Percentiles rank a stretch among this genome's conserved stretches.
Evolutionary conservation across 2,113 vertebrate species (phyloP).

Genomic region (Cyphomyrus discorhynchus): DNA sequence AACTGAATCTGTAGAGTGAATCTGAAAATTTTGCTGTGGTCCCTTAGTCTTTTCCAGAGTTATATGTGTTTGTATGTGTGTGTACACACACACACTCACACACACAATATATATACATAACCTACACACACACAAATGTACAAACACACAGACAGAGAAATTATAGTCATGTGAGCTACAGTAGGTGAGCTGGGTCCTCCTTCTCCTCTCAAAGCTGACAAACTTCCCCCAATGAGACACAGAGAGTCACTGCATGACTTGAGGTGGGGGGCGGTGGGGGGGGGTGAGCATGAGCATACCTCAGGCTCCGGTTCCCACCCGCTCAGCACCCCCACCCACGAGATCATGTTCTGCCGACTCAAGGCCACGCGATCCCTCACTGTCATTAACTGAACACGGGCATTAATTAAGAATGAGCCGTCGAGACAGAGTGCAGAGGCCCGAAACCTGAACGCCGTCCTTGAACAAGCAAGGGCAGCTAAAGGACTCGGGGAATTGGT

Average conservation of each 20-base stretch:
- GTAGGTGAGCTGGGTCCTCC: neutral
- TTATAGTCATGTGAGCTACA: neutral
- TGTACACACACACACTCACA: neutral
- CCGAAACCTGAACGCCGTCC: neutral
- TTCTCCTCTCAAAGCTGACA: neutral
- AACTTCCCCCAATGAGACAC: neutral
- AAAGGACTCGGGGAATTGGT: neutral
- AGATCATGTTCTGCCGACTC: neutral
- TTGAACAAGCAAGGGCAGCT: slow-evolving; percentile 1
- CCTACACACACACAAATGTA: neutral
- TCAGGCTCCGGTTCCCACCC: neutral
- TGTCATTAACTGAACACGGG: slow-evolving; percentile 9
- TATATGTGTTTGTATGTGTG: neutral
- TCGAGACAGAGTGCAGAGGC: neutral
- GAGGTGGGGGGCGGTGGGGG: neutral
- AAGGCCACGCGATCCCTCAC: slow-evolving; percentile 9
- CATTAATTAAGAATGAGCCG: slow-evolving; percentile 23
- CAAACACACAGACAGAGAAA: neutral
- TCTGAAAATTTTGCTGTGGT: too few species aligned
- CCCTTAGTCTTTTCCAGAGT: too few species aligned
- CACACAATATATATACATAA: neutral
- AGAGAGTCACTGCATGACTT: neutral
- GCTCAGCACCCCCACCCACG: neutral
- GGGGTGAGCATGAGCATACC: neutral
- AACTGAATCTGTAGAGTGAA: too few species aligned